Percentiles rank a stretch among this genome's conserved stretches.
phyloP scores from a whole-genome alignment of 2,113 vertebrate species.

The Rhadina sibilatrix region DNA sequence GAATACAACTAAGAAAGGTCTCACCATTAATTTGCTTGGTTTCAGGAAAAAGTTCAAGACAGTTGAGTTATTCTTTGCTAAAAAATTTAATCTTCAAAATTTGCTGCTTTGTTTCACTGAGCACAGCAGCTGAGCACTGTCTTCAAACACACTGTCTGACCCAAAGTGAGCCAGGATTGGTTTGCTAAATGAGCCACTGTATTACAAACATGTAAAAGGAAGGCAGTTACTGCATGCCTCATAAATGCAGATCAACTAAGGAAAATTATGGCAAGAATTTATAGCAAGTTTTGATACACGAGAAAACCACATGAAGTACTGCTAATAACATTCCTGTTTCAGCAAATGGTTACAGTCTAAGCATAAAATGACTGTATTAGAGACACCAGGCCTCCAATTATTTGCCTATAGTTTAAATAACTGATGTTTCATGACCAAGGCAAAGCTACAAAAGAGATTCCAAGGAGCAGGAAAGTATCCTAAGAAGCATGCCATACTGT shows the following conservation, averaged over 20 bases:
- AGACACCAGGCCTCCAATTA: background rate
- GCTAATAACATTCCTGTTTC: background rate
- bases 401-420: background rate
- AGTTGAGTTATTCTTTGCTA: background rate
- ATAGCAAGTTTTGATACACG: background rate
- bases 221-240: background rate
- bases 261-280: background rate
- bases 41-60: background rate
- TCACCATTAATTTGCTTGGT: background rate
- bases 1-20: background rate
- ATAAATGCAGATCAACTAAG: background rate
- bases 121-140: background rate
- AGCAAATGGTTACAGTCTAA: background rate
- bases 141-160: background rate
- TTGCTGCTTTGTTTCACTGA: background rate
- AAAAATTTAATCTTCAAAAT: background rate
- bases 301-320: background rate
- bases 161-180: background rate
- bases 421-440: background rate
- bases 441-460: background rate
- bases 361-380: background rate
- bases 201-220: background rate
- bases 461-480: background rate
- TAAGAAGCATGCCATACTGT: background rate
- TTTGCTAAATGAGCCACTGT: background rate